Conservation (phyloP, 2,888 invertebrate genomes). For the Netelia virgata region DNA sequence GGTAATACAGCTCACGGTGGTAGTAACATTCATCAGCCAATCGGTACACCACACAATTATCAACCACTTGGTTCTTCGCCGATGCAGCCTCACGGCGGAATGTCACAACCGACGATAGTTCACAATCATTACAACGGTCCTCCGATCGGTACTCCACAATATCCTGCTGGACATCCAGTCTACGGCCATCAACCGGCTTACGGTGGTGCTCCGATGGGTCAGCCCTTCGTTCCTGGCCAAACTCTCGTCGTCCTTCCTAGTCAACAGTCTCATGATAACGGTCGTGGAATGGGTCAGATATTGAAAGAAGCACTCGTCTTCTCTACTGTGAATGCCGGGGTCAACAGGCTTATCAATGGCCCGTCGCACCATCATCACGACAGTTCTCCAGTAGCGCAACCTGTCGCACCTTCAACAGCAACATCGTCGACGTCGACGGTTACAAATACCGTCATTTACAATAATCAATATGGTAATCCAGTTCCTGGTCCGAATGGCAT, state of each 20-base stretch:
- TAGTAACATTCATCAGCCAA: not conserved
- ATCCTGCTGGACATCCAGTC: conserved; percentile 63
- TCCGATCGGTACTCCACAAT: conserved; percentile 61
- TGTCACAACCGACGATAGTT: conserved; percentile 60
- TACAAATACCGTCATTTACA: conserved; percentile 73
- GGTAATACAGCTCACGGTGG: conserved; percentile 32
- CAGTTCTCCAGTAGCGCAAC: conserved; percentile 24
- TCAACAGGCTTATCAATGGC: conserved; percentile 76
- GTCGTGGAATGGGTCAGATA: conserved; percentile 74
- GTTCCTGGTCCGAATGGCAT: conserved; percentile 27
- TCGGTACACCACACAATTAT: not conserved
- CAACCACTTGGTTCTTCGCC: not conserved
- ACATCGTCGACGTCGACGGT: conserved; percentile 61
- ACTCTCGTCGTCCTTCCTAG: conserved; percentile 71
- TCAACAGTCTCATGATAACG: conserved; percentile 67
- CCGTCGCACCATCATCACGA: conserved; percentile 65
- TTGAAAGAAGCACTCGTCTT: conserved; percentile 77
- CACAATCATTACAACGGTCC: conserved; percentile 73
- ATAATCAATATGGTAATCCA: conserved; percentile 73
- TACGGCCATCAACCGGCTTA: conserved; percentile 73
- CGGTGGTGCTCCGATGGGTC: conserved; percentile 72
- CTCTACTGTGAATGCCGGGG: conserved; percentile 76
- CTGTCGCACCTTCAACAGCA: conserved; percentile 6
- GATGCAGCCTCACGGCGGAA: conserved; percentile 6
- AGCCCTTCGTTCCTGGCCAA: conserved; percentile 76